A percentile compares a stretch with the other conserved stretches of the same genome.
phyloP scores from a whole-genome alignment of 2,888 invertebrate genomes.

The Pollenia amentaria region DNA sequence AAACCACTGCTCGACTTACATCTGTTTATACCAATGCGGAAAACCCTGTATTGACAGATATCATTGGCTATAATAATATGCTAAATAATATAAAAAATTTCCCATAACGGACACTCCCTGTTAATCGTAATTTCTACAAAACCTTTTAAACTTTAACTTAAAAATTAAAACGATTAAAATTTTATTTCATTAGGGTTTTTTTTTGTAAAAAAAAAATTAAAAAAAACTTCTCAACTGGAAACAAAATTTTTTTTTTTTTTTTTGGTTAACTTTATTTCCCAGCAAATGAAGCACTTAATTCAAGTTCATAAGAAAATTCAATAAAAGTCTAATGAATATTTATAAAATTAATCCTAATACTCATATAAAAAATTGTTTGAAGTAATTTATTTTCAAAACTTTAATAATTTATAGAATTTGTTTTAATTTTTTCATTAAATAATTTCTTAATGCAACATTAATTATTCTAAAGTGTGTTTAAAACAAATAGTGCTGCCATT shows the following conservation, averaged over 20 bases:
- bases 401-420: slow-evolving; percentile 22
- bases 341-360: background rate
- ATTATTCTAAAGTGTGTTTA: slow-evolving; percentile 61
- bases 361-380: background rate
- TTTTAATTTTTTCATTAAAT: slow-evolving; percentile 1
- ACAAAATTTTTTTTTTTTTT: background rate
- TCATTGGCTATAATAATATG: too few relatives aligned
- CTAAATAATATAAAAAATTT: too few relatives aligned
- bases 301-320: background rate
- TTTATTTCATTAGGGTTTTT: too few relatives aligned
- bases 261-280: slow-evolving; percentile 1
- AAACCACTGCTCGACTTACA: too few relatives aligned
- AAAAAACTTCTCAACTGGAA: slow-evolving; percentile 8
- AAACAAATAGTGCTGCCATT: slow-evolving; percentile 34
- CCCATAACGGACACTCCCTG: too few relatives aligned
- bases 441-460: slow-evolving; percentile 44
- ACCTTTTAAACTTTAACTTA: too few relatives aligned
- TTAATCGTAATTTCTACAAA: too few relatives aligned
- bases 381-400: background rate
- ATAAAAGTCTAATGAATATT: slow-evolving; percentile 7
- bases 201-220: too few relatives aligned
- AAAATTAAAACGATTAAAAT: too few relatives aligned
- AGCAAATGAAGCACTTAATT: slow-evolving; percentile 25
- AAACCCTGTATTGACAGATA: too few relatives aligned
- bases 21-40: too few relatives aligned